Evolutionary conservation across 2,113 vertebrate species (phyloP).

Genomic region (Suncus etruscus): DNA sequence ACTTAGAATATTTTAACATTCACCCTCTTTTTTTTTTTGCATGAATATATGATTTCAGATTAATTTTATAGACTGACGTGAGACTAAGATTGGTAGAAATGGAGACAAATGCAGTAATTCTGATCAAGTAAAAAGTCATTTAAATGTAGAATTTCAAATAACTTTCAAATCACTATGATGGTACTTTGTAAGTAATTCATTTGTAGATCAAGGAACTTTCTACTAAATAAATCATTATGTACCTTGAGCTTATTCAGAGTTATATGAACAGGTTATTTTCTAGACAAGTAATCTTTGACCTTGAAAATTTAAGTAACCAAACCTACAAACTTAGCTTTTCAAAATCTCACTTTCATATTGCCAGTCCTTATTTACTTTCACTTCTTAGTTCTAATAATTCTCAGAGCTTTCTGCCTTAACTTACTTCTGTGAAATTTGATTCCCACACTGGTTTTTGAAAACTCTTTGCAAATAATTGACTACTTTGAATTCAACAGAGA

Average conservation of each 20-base stretch:
- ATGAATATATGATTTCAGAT: constrained; percentile 4
- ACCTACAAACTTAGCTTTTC: background rate
- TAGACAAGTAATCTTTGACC: background rate
- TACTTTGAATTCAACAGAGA: background rate
- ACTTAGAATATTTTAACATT: constrained; percentile 63
- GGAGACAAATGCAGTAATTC: constrained; percentile 9
- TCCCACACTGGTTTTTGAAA: background rate
- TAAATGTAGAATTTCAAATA: background rate
- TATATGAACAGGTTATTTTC: background rate
- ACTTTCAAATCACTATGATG: background rate
- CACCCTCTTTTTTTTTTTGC: constrained; percentile 2
- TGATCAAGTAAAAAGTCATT: constrained; percentile 46
- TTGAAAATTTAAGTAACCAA: background rate
- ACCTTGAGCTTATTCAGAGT: background rate
- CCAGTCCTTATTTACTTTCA: background rate
- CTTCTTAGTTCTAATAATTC: constrained; percentile 20
- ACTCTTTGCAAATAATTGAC: background rate
- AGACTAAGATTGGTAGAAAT: background rate
- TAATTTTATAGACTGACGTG: background rate
- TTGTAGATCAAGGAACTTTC: background rate
- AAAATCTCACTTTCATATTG: background rate
- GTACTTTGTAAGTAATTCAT: constrained; percentile 25
- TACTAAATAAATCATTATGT: background rate
- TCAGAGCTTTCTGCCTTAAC: background rate
- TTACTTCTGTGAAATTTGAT: background rate